Evolutionary conservation across 30 jellyfish, hydroid and myxozoan genomes (phyloP).

Genomic region (Phacellophora camtschatica): DNA sequence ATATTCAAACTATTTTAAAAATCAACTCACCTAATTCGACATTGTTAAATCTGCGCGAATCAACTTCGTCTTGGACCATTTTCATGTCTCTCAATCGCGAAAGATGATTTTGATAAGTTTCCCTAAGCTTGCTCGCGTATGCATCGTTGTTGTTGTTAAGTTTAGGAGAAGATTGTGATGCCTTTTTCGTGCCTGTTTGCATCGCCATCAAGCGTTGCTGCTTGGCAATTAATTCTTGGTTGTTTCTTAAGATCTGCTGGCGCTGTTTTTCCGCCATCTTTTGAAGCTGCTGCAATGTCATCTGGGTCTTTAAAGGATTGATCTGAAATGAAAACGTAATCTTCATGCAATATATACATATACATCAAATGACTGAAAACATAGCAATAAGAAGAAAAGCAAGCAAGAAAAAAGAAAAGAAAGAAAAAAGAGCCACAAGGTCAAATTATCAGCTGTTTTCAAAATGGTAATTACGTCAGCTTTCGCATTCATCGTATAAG

Average conservation of each 20-base stretch:
- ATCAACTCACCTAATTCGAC: slow-evolving; percentile 70
- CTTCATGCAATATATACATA: background rate
- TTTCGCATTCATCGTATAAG: too few relatives aligned
- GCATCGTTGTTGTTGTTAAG: slow-evolving; percentile 67
- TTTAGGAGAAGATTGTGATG: slow-evolving; percentile 43
- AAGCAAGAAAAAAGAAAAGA: too few relatives aligned
- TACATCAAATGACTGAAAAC: too few relatives aligned
- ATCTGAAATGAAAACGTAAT: background rate
- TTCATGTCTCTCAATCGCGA: slow-evolving; percentile 68
- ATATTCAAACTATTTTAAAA: background rate
- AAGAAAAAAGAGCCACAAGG: too few relatives aligned
- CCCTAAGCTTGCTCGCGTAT: slow-evolving; percentile 82
- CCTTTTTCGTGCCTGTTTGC: slow-evolving; percentile 72
- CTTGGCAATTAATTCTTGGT: slow-evolving; percentile 79
- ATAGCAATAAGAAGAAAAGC: too few relatives aligned
- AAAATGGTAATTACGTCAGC: too few relatives aligned
- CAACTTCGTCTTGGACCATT: slow-evolving; percentile 66
- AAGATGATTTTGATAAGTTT: slow-evolving; percentile 80
- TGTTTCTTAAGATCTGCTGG: slow-evolving; percentile 77
- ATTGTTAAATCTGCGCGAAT: slow-evolving; percentile 69
- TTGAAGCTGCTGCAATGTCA: slow-evolving; percentile 85
- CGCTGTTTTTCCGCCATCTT: slow-evolving; percentile 95
- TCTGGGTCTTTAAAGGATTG: slow-evolving; percentile 66
- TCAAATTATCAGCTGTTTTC: too few relatives aligned
- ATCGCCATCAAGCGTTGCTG: slow-evolving; percentile 87